Evolutionary conservation across 53 echinoderm and acorn worm species (phyloP), one percentile per base, ranked within the genome.

Genomic region (Echinometra lucunter): DNA sequence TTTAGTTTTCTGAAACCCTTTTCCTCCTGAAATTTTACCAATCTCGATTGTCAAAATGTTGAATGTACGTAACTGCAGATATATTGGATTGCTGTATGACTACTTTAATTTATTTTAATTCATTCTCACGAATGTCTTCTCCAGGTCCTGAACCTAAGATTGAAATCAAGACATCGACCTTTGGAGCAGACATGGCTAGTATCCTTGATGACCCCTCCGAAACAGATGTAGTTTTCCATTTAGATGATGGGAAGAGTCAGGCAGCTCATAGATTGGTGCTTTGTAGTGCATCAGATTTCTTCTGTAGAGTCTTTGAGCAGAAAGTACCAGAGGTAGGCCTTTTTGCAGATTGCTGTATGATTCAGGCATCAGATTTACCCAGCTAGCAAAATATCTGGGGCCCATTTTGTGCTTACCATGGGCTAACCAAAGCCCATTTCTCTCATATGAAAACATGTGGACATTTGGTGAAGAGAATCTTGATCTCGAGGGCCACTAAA

Each of bases 141-240:
- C 21, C 21, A 98, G 97, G 95, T 37, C 96, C 95, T 66, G 96
- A 97, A n/a, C 98, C 97, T 0, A 95, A 97, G 98, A 95, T 97
- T 37, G 97, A 98, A 60, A 98, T 98, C 66, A 82, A 95, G 74
- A 96, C 98, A 49, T 98, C 98, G 3, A 93, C 88, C 18, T 94
- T 96, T 38, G 96, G 93, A 13, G 70, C 88, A 13, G 90, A 98
- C 92, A 91, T 97, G 94, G 92, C 89, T 27, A 94, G 92, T 45
- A 85, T 80, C 19, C 88, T 98, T 28, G 94, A 94, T 38, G 93
- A 98, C 63, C 94, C 97, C 2, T 55, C 89, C 19, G 91, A 95
- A 63, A 28, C 97, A 40, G 98, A 98, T 88, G 98, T 98, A 23
- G 91, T 92, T 85, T 98, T 98, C 57, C 88, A 96, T 44, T 74